Evolutionary conservation across 2,113 vertebrate species (phyloP), one percentile per base, ranked within the genome.

Genomic region (Xiphophorus couchianus): DNA sequence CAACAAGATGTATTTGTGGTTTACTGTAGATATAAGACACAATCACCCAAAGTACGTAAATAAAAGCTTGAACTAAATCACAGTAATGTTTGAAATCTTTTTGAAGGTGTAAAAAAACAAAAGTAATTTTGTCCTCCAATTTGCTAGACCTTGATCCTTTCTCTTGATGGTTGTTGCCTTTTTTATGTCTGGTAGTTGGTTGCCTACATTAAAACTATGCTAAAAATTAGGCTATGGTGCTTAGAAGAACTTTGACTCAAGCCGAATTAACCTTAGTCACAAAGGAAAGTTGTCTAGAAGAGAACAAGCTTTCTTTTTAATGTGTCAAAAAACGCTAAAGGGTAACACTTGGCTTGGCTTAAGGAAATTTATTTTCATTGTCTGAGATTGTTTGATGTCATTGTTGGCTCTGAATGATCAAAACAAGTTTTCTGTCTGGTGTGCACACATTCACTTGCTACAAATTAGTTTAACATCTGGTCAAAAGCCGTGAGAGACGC

Each of bases 391-490:
- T 71, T 73, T 77, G 74, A 78, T 66, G 76, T 69, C 42, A 71
- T 77, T 35, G n/a, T 82, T 78, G 73, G 80, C 76, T 73, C 89
- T 54, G 76, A 76, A 82, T 88, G 79, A 82, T 74, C 72, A 39
- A 48, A 67, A 51, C 3, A 76, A 70, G 74, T 84, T 74, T 58
- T 82, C 75, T 66, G 33, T 54, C 80, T 84, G 85, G 69, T 70
- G 67, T 17, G 73, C 90, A 90, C 80, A 87, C 69, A 81, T 87
- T 84, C 73, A 88, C 68, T 44, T 66, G 73, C 80, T 86, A 78
- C 91, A 93, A 91, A 94, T 93, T 90, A 93, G 91, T 83, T 91
- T 91, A 93, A 94, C 95, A 95, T 96, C 95, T 96, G 94, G 90
- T 85, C 83, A 84, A 89, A 81, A 84, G 80, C 62, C 66, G 69